Evolutionary conservation across 1,140 invertebrate species (phyloP), one percentile per base, ranked within the genome.

Genomic region (Diorhabda sublineata): DNA sequence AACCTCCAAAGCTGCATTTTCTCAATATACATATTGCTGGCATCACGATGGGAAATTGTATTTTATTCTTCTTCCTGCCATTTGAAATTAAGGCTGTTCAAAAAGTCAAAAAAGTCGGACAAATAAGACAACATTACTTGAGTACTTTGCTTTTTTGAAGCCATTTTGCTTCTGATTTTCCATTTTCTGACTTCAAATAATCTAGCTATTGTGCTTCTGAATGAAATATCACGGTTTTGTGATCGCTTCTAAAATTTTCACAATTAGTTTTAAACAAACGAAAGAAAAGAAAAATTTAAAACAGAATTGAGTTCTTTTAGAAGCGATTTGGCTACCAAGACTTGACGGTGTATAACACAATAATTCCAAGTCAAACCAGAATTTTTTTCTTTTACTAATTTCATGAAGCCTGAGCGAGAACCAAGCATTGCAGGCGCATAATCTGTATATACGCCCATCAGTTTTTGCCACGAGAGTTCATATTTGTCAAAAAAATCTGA

Each of bases 401-500:
- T 1, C 8, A 52, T 9, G 8, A 52, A 52, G 5, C 45, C 45
- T 52, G 8, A 52, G 45, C 45, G 5, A 52, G 45, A 52, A 52
- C 45, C 45, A 52, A 6, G 45, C 77, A 82, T 81, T 67, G 64
- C 76, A 44, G 67, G 68, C 43, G 64, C 64, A 42, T 58, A 57
- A 26, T 45, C 58, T 68, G 45, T 68, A 52, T 52, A 68, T 68
- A 68, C 67, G 43, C 61, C 67, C 52, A 63, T 43, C 45, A 67
- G 57, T 52, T 68, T 63, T 68, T 68, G 60, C 47, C 67, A 68
- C 42, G 60, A 68, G 5, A 68, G 66, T 68, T 62, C 68, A 76
- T 75, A 60, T 70, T 69, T 66, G 69, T 76, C 60, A 73, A 79
- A 76, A 73, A 76, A 74, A 59, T 76, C 69, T 41, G 58, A 69